Evolutionary conservation across 2,888 invertebrate species (phyloP).

Genomic region (Cephonodes hylas): DNA sequence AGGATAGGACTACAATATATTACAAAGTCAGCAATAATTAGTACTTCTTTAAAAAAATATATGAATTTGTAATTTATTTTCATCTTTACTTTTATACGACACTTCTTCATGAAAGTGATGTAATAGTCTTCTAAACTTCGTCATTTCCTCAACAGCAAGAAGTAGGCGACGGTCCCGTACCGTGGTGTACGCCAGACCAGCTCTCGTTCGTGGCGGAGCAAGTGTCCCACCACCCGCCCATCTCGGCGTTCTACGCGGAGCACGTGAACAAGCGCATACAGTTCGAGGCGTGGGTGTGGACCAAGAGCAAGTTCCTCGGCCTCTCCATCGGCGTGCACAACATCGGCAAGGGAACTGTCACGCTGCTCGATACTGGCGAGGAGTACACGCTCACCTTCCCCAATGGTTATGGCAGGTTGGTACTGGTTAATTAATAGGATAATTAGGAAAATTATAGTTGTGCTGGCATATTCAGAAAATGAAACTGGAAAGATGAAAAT

Average conservation of each 20-base stretch:
- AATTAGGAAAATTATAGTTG: too few relatives aligned
- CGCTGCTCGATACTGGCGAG: conserved; percentile 93
- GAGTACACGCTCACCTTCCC: conserved; percentile 98
- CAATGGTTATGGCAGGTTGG: conserved; percentile 96
- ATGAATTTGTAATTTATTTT: too few relatives aligned
- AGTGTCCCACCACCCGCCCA: conserved; percentile 99
- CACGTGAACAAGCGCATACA: conserved; percentile 95
- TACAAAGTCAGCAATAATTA: too few relatives aligned
- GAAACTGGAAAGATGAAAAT: too few relatives aligned
- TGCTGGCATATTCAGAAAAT: too few relatives aligned
- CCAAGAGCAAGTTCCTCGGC: conserved; percentile 99
- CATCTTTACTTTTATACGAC: too few relatives aligned
- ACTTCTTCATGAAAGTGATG: too few relatives aligned
- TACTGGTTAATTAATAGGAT: background rate
- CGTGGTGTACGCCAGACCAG: conserved; percentile 94
- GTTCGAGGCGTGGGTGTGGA: conserved; percentile 98
- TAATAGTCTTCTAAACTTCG: background rate
- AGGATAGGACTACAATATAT: too few relatives aligned
- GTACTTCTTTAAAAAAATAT: too few relatives aligned
- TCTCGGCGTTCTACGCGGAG: conserved; percentile 99
- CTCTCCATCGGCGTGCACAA: conserved; percentile 98
- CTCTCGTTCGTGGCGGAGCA: conserved; percentile 98
- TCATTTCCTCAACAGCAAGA: conserved; percentile 46
- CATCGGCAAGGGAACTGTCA: conserved; percentile 96
- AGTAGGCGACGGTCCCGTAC: conserved; percentile 91